Evolutionary conservation across 2,113 vertebrate species (phyloP).

Genomic region (Agapornis roseicollis): DNA sequence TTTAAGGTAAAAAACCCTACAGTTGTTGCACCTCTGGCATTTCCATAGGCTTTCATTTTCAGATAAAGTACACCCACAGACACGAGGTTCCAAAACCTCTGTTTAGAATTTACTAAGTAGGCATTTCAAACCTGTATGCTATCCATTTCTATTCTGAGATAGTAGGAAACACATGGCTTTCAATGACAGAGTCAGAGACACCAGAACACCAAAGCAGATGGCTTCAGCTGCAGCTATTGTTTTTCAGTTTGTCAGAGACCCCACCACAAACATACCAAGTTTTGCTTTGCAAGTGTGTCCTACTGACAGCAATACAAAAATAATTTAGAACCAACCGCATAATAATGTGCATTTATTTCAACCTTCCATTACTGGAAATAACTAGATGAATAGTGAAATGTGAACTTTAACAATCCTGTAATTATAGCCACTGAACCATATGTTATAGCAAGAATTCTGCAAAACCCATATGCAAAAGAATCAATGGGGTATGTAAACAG

Average conservation of each 20-base stretch:
- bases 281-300: slow-evolving; percentile 59
- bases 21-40: neutral
- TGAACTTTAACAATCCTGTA: slow-evolving; percentile 80
- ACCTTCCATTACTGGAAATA: slow-evolving; percentile 76
- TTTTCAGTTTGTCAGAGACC: slow-evolving; percentile 52
- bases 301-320: slow-evolving; percentile 73
- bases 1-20: neutral
- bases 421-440: slow-evolving; percentile 78
- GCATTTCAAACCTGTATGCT: neutral
- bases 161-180: neutral
- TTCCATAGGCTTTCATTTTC: neutral
- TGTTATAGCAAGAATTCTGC: slow-evolving; percentile 74
- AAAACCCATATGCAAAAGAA: slow-evolving; percentile 76
- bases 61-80: neutral
- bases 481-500: slow-evolving; percentile 73
- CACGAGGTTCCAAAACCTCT: neutral
- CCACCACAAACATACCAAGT: slow-evolving; percentile 40
- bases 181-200: neutral
- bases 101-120: neutral
- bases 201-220: neutral
- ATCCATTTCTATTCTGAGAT: neutral
- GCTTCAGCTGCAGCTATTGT: neutral
- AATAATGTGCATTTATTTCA: slow-evolving; percentile 80
- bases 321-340: slow-evolving; percentile 73
- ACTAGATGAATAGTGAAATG: slow-evolving; percentile 79